phyloP scores from a whole-genome alignment of 2,113 vertebrate genomes.

The Beaufortia kweichowensis region DNA sequence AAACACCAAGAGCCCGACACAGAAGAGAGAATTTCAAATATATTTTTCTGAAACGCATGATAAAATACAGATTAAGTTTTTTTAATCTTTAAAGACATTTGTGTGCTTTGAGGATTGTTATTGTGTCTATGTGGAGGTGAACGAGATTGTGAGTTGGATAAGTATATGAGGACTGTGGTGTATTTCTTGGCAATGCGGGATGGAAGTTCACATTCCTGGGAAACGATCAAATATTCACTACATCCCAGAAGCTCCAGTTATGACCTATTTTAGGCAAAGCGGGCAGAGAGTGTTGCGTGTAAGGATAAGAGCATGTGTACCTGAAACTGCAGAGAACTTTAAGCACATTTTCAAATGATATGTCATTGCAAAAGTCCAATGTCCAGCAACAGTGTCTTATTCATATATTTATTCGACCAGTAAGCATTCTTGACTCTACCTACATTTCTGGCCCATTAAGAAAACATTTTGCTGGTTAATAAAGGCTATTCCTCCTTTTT shows the following conservation, averaged over 20 bases:
- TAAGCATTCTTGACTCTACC: conserved; percentile 16
- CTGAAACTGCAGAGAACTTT: not conserved
- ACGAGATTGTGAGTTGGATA: not conserved
- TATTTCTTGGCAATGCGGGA: conserved; percentile 65
- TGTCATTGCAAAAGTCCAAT: no score
- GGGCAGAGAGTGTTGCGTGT: conserved; percentile 33
- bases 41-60: no score
- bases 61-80: no score
- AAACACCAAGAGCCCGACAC: not conserved
- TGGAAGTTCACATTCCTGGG: conserved; percentile 61
- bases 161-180: conserved; percentile 42
- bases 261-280: conserved; percentile 74
- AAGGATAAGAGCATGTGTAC: not conserved
- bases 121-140: conserved; percentile 21
- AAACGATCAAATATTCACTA: conserved; percentile 66
- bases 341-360: no score
- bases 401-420: not conserved
- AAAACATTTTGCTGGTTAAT: not conserved
- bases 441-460: not conserved
- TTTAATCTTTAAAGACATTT: not conserved
- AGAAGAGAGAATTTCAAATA: not conserved
- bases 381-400: no score
- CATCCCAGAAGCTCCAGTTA: conserved; percentile 54
- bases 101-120: not conserved
- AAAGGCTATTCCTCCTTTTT: not conserved